Conservation (phyloP, 2,888 invertebrate genomes). For the Eumacrocentrus americanus region DNA sequence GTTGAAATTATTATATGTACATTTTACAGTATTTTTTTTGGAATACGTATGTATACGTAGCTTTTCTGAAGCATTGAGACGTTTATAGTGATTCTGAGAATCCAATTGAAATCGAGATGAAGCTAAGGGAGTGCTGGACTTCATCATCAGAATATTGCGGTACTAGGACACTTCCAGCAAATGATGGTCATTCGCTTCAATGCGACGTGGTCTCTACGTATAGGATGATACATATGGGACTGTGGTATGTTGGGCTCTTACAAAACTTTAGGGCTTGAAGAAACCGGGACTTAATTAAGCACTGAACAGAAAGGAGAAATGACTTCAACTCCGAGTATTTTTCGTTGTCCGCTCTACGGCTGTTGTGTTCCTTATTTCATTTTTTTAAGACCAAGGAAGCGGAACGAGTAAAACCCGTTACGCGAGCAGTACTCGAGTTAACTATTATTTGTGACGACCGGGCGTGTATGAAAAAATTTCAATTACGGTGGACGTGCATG, state of each 20-base stretch:
- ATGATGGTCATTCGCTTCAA: slow-evolving; percentile 21
- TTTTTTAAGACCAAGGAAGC: slow-evolving; percentile 30
- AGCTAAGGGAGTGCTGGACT: too few species aligned
- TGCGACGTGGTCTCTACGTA: slow-evolving; percentile 2
- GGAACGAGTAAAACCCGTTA: slow-evolving; percentile 37
- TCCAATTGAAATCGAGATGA: neutral
- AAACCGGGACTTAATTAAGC: slow-evolving; percentile 11
- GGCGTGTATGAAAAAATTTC: slow-evolving; percentile 13
- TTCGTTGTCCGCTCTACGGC: neutral
- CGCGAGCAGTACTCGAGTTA: slow-evolving; percentile 18
- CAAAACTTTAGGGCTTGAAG: slow-evolving; percentile 7
- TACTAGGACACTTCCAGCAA: slow-evolving; percentile 11
- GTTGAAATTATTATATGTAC: too few species aligned
- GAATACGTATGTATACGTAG: too few species aligned
- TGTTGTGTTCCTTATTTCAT: slow-evolving; percentile 20
- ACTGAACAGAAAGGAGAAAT: neutral
- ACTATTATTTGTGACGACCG: slow-evolving; percentile 22
- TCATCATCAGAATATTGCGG: slow-evolving; percentile 12
- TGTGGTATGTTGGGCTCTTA: slow-evolving; percentile 12
- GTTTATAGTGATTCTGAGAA: neutral
- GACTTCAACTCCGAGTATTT: neutral
- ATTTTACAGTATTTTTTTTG: too few species aligned
- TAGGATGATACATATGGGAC: slow-evolving; percentile 9
- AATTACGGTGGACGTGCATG: slow-evolving; percentile 13
- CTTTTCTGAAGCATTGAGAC: neutral